phyloP scores from a whole-genome alignment of 2,113 vertebrate species.

The Blennius ocellaris region DNA sequence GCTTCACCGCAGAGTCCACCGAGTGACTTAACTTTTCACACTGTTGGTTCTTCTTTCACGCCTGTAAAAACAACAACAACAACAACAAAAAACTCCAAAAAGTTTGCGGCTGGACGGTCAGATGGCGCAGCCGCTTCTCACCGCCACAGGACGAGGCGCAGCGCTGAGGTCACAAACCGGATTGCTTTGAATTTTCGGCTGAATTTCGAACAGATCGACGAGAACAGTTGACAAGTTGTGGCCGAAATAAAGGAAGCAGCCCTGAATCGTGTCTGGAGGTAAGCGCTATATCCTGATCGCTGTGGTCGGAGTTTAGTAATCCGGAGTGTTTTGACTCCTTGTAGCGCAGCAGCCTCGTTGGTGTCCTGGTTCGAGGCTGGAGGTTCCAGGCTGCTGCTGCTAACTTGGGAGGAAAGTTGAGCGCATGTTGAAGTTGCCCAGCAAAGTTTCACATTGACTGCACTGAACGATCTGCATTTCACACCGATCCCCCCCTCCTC shows the following conservation, averaged over 20 bases:
- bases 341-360: conserved; percentile 22
- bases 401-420: conserved; percentile 74
- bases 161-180: conserved; percentile 11
- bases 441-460: conserved; percentile 57
- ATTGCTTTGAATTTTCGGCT: conserved; percentile 26
- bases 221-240: conserved; percentile 46
- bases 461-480: conserved; percentile 72
- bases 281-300: conserved; percentile 15
- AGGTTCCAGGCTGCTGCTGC: conserved; percentile 42
- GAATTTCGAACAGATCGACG: conserved; percentile 40
- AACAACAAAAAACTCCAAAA: neutral
- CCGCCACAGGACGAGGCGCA: neutral
- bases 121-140: conserved; percentile 47
- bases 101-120: conserved; percentile 1
- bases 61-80: too few relatives aligned
- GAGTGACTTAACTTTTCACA: neutral
- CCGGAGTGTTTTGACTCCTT: neutral
- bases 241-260: conserved; percentile 61
- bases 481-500: conserved; percentile 50
- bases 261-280: conserved; percentile 52
- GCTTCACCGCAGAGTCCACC: neutral
- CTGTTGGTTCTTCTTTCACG: neutral
- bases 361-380: conserved; percentile 21
- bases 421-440: conserved; percentile 53
- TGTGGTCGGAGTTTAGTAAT: too few relatives aligned